phyloP scores from a whole-genome alignment of 2,113 vertebrate species.

The Heterotis niloticus region DNA sequence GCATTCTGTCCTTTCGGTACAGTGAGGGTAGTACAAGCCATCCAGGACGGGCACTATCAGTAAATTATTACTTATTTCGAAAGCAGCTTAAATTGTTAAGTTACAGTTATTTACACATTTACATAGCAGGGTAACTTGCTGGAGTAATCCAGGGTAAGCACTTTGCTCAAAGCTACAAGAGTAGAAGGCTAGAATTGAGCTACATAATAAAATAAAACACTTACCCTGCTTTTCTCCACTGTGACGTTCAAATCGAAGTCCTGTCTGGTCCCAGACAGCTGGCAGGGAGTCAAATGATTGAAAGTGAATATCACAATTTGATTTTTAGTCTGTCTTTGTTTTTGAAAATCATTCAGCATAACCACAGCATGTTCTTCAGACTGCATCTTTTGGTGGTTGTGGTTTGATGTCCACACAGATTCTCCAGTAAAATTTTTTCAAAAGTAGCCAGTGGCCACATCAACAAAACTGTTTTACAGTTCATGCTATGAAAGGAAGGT shows the following conservation, averaged over 20 bases:
- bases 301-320: neutral
- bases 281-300: slow-evolving; percentile 18
- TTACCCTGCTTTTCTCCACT: slow-evolving; percentile 82
- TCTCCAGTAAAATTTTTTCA: neutral
- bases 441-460: neutral
- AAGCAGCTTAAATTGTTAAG: too few species aligned
- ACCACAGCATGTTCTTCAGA: neutral
- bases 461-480: neutral
- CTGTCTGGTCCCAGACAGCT: slow-evolving; percentile 92
- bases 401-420: neutral
- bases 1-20: neutral
- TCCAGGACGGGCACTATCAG: neutral
- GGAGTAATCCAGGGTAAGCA: neutral
- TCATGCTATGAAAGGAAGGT: neutral
- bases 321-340: neutral
- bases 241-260: slow-evolving; percentile 78
- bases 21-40: neutral
- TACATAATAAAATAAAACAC: slow-evolving; percentile 23
- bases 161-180: neutral
- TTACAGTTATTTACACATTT: too few species aligned
- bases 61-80: too few species aligned
- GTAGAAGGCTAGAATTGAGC: neutral
- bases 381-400: neutral
- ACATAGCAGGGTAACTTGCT: too few species aligned
- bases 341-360: neutral